Base-by-base conservation (phyloP, 2,797 vertebrate genomes). In the Acanthurus tractus region DNA sequence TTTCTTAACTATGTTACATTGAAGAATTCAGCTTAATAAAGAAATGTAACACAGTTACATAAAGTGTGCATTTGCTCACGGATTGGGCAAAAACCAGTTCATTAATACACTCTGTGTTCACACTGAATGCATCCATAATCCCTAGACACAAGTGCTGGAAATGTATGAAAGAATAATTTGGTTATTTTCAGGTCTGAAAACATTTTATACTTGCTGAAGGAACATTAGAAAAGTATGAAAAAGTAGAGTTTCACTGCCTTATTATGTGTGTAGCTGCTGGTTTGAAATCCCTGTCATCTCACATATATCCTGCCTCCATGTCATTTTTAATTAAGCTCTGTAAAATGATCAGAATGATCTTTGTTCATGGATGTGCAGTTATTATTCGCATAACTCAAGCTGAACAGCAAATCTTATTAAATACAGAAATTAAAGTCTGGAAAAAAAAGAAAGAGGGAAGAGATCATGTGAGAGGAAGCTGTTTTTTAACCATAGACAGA, bases 341-440 rank as follows among this genome's bases (percentile, higher is more conserved):
- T 63, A 4, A 29, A 44, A 22, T 38, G 46, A 72, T 54, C 36
- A 23, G 18, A 50, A 14, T 18, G 2, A 54, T 22, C 11, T 70
- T 42, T 73, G 48, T 58, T 64, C 23, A 0, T 7, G 23, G 44
- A 20, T 45, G 17, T 42, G 15, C 13, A 25, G 34, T 56, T 40
- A 45, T 79, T 55, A 44, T 11, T 46, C 13, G n/a, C 57, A 59
- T 73, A 56, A 79, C 73, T 78, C 76, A 71, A 50, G n/a, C 34
- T 9, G 2, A 67, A 49, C 13, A 2, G 42, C 18, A 53, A 49
- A 57, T 52, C 44, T 53, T 58, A 72, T 55, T 29, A 66, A 55
- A 64, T 50, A 20, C 76, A 48, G 63, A 63, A 22, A 59, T 62
- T 46, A 4, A 62, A 29, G 40, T 57, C 18, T 69, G 72, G 49